phyloP scores from a whole-genome alignment of 2,113 vertebrate species.

The Dromaius novaehollandiae region DNA sequence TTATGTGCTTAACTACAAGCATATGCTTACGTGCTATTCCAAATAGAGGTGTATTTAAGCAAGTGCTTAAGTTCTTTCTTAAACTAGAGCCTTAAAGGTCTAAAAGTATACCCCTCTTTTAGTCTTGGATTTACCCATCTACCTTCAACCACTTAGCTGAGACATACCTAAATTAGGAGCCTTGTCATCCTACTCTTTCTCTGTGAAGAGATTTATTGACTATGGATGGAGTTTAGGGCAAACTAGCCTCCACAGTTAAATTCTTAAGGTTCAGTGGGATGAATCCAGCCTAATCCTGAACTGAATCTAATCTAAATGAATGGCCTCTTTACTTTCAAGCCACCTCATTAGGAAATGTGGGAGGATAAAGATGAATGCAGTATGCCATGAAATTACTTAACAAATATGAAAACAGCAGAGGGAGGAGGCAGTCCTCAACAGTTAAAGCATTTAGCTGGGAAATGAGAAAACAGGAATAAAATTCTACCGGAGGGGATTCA shows the following conservation, averaged over 20 bases:
- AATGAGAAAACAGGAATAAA: slow-evolving; percentile 12
- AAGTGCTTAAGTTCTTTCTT: not conserved
- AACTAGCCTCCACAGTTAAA: not conserved
- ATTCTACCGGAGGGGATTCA: not conserved
- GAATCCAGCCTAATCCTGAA: slow-evolving; percentile 13
- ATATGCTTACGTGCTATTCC: not conserved
- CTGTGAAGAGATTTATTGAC: not conserved
- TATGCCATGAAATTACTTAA: not conserved
- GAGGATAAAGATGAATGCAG: not conserved
- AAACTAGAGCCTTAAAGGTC: not conserved
- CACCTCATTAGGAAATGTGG: not conserved
- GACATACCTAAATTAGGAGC: not conserved
- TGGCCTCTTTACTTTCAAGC: not conserved
- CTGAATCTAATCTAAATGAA: not conserved
- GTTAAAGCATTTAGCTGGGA: not conserved
- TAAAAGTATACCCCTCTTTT: not conserved
- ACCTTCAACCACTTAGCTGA: not conserved
- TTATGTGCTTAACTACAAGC: not conserved
- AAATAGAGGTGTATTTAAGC: not conserved
- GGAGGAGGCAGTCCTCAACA: not conserved
- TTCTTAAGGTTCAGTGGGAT: not conserved
- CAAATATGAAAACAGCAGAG: not conserved
- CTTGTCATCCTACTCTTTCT: not conserved
- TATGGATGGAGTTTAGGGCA: not conserved
- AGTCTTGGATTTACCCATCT: not conserved